These are phyloP conservation scores for Enteromius treurensis DNA, from an alignment of 2,797 vertebrate genomes.

Conservation along the genomic window DNA sequence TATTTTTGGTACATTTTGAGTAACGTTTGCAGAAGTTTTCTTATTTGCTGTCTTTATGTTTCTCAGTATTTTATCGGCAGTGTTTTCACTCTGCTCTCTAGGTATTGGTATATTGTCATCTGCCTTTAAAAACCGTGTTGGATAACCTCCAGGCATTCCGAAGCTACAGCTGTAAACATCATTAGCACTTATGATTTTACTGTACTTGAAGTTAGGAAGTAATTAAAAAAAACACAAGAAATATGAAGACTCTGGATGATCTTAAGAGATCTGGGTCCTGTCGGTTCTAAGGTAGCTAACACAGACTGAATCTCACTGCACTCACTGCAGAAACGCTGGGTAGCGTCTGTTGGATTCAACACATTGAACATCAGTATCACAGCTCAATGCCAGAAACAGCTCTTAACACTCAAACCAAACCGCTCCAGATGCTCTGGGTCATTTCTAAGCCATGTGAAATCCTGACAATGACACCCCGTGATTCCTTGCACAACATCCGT, in stretches of 20 bases:
- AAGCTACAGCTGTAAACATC: not conserved
- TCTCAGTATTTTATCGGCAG: not conserved
- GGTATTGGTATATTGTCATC: not conserved
- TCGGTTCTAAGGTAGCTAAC: too few relatives aligned
- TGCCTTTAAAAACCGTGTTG: not conserved
- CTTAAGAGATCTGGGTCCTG: not conserved
- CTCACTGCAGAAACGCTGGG: not conserved
- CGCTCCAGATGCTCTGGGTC: not conserved
- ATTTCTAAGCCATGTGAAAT: not conserved
- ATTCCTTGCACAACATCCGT: not conserved
- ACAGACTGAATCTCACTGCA: not conserved
- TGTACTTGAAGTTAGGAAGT: not conserved
- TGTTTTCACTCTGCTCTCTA: too few relatives aligned
- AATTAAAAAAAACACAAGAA: not conserved
- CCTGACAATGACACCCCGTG: not conserved
- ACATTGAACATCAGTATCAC: not conserved
- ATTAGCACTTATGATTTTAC: not conserved
- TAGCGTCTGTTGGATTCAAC: not conserved
- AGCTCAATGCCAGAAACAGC: not conserved
- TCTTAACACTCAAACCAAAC: not conserved
- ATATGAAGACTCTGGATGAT: not conserved
- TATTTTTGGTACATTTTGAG: too few relatives aligned
- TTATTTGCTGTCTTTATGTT: not conserved
- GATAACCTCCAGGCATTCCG: not conserved
- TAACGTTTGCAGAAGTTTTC: not conserved